These are phyloP conservation scores for Tipula unca DNA, from an alignment of 2,888 invertebrate species.

Conservation along the genomic window DNA sequence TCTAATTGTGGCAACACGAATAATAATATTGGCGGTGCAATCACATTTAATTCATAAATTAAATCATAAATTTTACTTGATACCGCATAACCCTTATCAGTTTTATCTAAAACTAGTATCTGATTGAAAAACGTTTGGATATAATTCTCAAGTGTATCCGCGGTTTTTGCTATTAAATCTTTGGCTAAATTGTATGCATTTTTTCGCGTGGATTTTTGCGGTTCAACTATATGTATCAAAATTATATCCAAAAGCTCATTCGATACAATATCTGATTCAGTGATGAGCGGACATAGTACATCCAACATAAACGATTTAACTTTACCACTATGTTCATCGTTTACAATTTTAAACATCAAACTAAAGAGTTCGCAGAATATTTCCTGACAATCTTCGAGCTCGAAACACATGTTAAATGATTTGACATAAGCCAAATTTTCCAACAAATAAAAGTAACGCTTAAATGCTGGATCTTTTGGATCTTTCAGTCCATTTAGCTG, in stretches of 20 bases:
- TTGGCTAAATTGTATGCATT: slow-evolving; percentile 85
- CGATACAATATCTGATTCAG: slow-evolving; percentile 91
- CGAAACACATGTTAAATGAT: slow-evolving; percentile 98
- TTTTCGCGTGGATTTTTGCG: slow-evolving; percentile 80
- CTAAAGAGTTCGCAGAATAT: slow-evolving; percentile 91
- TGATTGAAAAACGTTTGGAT: slow-evolving; percentile 98
- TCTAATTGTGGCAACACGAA: slow-evolving; percentile 91
- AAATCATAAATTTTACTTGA: slow-evolving; percentile 86
- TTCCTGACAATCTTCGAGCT: slow-evolving; percentile 93
- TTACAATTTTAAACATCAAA: slow-evolving; percentile 92
- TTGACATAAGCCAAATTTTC: slow-evolving; percentile 97
- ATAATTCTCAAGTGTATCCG: slow-evolving; percentile 86
- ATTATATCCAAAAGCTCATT: slow-evolving; percentile 91
- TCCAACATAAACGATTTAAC: slow-evolving; percentile 97
- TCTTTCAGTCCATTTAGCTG: slow-evolving; percentile 89
- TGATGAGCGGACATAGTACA: slow-evolving; percentile 86
- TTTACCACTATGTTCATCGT: slow-evolving; percentile 92
- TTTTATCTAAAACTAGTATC: slow-evolving; percentile 85
- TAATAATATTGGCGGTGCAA: slow-evolving; percentile 76
- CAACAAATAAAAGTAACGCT: slow-evolving; percentile 91
- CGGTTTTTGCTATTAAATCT: slow-evolving; percentile 84
- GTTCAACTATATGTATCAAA: slow-evolving; percentile 89
- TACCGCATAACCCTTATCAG: slow-evolving; percentile 70
- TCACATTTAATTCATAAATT: slow-evolving; percentile 91
- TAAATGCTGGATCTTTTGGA: slow-evolving; percentile 95